Evolutionary conservation across 2,888 invertebrate species (phyloP).

Genomic region (Strigamia crassipes): DNA sequence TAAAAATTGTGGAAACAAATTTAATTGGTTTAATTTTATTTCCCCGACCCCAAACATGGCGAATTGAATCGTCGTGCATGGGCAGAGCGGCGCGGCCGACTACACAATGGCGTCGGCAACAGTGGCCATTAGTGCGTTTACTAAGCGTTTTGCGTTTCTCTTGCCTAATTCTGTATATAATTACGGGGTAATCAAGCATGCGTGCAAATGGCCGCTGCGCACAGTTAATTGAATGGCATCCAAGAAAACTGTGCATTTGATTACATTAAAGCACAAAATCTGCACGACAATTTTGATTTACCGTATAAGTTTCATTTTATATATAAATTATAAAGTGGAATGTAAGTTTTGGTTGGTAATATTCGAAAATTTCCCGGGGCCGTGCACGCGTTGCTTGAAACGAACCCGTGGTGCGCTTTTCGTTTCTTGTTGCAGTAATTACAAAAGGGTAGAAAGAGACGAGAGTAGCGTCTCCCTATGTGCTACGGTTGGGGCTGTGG

Average conservation of each 20-base stretch:
- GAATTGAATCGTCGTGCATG: background rate
- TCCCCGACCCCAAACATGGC: background rate
- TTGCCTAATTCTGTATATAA: background rate
- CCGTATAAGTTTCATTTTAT: background rate
- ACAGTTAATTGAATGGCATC: background rate
- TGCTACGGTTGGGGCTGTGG: conserved; percentile 2
- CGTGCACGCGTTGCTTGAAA: background rate
- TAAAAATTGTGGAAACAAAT: too few relatives aligned
- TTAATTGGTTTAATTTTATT: too few relatives aligned
- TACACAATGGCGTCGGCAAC: background rate
- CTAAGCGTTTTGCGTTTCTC: conserved; percentile 1
- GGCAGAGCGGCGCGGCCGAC: background rate
- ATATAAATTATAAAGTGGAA: background rate
- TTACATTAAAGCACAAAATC: background rate
- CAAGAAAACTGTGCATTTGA: background rate
- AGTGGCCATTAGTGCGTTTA: conserved; percentile 4
- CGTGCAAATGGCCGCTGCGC: conserved; percentile 3
- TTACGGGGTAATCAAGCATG: conserved; percentile 10
- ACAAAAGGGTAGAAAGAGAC: background rate
- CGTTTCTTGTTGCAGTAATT: background rate
- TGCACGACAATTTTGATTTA: background rate
- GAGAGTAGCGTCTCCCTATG: background rate
- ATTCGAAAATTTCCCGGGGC: background rate
- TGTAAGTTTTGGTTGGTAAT: too few relatives aligned
- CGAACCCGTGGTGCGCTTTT: background rate